Evolutionary conservation across 2,888 invertebrate species (phyloP).

Genomic region (Vanessa cardui): DNA sequence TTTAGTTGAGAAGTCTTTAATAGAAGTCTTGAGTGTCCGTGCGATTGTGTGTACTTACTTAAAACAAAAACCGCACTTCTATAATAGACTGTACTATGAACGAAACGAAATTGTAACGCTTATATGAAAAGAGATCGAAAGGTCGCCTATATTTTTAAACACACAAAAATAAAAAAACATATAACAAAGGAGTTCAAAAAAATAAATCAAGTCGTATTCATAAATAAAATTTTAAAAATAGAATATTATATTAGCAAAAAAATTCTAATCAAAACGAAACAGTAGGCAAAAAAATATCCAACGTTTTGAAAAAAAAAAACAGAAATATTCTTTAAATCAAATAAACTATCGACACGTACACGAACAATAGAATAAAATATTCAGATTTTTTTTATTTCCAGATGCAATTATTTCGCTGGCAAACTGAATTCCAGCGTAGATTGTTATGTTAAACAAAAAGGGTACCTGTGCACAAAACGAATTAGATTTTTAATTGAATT

Average conservation of each 20-base stretch:
- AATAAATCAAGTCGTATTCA: too few relatives aligned
- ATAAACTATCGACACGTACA: conserved; percentile 18
- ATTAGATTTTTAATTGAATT: conserved; percentile 41
- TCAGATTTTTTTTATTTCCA: conserved; percentile 28
- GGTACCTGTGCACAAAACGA: conserved; percentile 29
- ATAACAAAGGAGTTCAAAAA: too few relatives aligned
- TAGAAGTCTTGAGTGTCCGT: too few relatives aligned
- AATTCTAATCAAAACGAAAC: neutral
- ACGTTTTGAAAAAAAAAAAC: neutral
- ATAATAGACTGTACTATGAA: too few relatives aligned
- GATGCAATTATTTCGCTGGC: conserved; percentile 33
- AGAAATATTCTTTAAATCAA: conserved; percentile 8
- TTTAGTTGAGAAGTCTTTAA: too few relatives aligned
- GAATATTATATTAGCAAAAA: neutral
- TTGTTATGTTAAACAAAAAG: conserved; percentile 30
- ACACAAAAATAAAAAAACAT: too few relatives aligned
- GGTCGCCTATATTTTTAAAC: too few relatives aligned
- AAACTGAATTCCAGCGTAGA: conserved; percentile 30
- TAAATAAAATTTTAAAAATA: neutral
- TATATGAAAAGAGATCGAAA: too few relatives aligned
- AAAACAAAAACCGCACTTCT: too few relatives aligned
- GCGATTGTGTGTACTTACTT: too few relatives aligned
- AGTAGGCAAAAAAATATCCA: neutral
- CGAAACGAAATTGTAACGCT: too few relatives aligned
- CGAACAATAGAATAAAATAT: conserved; percentile 29